Conservation (phyloP, 2,888 invertebrate species). For the Trachelus iudaicus region DNA sequence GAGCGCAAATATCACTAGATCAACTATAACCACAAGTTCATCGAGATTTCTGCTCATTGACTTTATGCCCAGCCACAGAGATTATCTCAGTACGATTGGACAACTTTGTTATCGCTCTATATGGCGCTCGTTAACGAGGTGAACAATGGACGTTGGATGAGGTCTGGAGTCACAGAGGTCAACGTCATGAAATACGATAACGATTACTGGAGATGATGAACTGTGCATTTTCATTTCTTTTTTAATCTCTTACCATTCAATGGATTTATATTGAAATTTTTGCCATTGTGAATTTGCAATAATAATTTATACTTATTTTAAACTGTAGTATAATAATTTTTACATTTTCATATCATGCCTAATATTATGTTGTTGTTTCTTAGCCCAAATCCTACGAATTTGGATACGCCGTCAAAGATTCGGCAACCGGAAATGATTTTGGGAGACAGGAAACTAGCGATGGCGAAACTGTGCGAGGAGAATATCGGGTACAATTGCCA, state of each 20-base stretch:
- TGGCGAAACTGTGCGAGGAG: constrained; percentile 76
- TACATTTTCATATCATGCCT: constrained; percentile 15
- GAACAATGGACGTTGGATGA: constrained; percentile 3
- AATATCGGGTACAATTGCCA: constrained; percentile 72
- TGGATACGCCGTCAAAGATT: constrained; percentile 83
- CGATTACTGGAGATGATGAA: too few species aligned
- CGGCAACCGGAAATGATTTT: constrained; percentile 79
- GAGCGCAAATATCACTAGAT: too few species aligned
- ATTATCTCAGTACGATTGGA: too few species aligned
- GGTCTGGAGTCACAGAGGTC: background rate
- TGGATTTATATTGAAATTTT: background rate
- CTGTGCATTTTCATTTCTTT: background rate
- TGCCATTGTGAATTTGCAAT: background rate
- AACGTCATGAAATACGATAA: background rate
- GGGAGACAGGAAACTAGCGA: constrained; percentile 78
- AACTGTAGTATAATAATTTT: background rate
- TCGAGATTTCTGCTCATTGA: background rate
- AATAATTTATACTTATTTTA: background rate
- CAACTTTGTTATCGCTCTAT: too few species aligned
- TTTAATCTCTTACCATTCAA: constrained; percentile 4
- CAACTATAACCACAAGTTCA: too few species aligned
- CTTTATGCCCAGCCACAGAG: too few species aligned
- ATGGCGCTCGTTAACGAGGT: constrained; percentile 9
- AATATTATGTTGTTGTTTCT: constrained; percentile 35
- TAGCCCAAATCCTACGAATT: constrained; percentile 83